phyloP scores from a whole-genome alignment of 2,113 vertebrate species.

The Dolichotis patagonum region DNA sequence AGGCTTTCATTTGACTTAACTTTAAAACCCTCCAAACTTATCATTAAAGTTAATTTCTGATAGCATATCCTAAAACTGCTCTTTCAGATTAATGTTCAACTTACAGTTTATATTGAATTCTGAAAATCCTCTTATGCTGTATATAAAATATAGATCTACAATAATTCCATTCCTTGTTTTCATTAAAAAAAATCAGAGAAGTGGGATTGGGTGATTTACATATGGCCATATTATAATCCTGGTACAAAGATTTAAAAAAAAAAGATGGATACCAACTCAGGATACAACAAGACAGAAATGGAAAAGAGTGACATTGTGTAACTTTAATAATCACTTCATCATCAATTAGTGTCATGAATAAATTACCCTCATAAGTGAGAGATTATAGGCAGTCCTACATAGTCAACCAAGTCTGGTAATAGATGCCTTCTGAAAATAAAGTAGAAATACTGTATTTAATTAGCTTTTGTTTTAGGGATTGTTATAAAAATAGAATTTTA shows the following conservation, averaged over 20 bases:
- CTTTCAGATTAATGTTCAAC: slow-evolving; percentile 65
- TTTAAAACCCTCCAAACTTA: slow-evolving; percentile 79
- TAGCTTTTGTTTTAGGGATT: slow-evolving; percentile 61
- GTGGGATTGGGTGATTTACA: slow-evolving; percentile 69
- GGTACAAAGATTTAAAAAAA: slow-evolving; percentile 46
- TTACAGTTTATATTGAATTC: slow-evolving; percentile 42
- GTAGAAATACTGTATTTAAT: slow-evolving; percentile 78
- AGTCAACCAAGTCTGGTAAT: slow-evolving; percentile 63
- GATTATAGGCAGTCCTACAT: slow-evolving; percentile 75
- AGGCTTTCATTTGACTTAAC: slow-evolving; percentile 79
- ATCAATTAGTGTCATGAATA: slow-evolving; percentile 81
- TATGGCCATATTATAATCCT: slow-evolving; percentile 67
- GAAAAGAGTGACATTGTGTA: slow-evolving; percentile 62
- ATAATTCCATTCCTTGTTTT: slow-evolving; percentile 77
- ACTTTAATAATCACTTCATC: slow-evolving; percentile 78
- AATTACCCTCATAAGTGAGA: slow-evolving; percentile 81
- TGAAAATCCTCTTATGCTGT: slow-evolving; percentile 73
- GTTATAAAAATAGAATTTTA: slow-evolving; percentile 48
- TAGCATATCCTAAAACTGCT: slow-evolving; percentile 74
- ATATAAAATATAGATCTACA: slow-evolving; percentile 76
- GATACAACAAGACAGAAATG: slow-evolving; percentile 64
- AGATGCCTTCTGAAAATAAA: slow-evolving; percentile 70
- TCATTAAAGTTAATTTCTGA: slow-evolving; percentile 81
- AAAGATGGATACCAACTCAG: slow-evolving; percentile 64
- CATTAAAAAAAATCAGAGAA: slow-evolving; percentile 71